Evolutionary conservation across 2,888 invertebrate species (phyloP).

Genomic region (Atethmia centrago): DNA sequence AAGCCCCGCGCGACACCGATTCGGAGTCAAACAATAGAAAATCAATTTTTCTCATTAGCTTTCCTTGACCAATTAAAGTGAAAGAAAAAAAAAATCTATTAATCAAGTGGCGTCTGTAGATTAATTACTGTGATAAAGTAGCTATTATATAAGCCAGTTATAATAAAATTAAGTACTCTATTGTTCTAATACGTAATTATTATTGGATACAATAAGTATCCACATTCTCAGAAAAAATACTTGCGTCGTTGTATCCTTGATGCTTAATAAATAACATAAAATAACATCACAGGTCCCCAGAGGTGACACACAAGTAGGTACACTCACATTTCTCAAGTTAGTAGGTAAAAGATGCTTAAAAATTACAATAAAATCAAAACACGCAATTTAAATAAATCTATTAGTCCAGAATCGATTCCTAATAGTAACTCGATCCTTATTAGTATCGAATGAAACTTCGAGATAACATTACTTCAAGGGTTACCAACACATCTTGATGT

Average conservation of each 20-base stretch:
- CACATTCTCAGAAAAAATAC: neutral
- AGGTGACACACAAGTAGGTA: no score
- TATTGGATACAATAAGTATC: no score
- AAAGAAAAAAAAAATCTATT: no score
- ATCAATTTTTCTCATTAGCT: no score
- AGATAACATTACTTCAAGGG: constrained; percentile 38
- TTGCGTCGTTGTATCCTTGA: no score
- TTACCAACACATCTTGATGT: constrained; percentile 46
- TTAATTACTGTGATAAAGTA: neutral
- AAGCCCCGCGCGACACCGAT: no score
- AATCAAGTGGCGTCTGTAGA: neutral
- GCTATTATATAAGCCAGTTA: neutral
- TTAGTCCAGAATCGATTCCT: constrained; percentile 20
- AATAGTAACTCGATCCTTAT: constrained; percentile 22
- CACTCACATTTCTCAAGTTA: no score
- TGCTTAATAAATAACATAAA: neutral
- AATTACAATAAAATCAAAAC: no score
- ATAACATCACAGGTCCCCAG: no score
- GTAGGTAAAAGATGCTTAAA: no score
- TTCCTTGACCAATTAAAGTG: no score
- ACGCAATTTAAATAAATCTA: neutral
- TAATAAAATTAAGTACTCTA: neutral
- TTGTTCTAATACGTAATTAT: neutral
- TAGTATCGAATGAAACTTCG: constrained; percentile 44
- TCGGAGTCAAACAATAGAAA: no score